Percentiles rank a stretch among this genome's conserved stretches.
Conservation (phyloP, 2,113 vertebrate species). For the Cervus canadensis region DNA sequence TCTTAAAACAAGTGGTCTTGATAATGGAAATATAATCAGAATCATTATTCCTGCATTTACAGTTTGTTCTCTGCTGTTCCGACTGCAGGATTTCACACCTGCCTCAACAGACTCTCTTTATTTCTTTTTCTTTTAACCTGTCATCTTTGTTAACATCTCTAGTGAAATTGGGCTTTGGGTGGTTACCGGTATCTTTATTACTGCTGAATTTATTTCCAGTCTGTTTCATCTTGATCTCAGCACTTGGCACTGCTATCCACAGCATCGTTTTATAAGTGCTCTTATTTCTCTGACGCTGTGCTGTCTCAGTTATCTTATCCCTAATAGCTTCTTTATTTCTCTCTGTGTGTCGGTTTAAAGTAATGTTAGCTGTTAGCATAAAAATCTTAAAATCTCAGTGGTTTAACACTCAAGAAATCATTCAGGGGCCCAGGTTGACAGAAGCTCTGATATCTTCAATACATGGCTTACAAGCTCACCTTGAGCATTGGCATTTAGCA, state of each 20-base stretch:
- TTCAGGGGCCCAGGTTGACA: background rate
- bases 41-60: background rate
- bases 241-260: background rate
- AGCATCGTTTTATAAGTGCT: background rate
- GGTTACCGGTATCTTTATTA: background rate
- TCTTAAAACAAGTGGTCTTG: slow-evolving; percentile 58
- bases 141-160: background rate
- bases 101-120: background rate
- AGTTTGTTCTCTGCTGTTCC: background rate
- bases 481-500: background rate
- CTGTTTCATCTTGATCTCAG: background rate
- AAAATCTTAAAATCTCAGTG: background rate
- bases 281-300: background rate
- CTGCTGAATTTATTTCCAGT: background rate
- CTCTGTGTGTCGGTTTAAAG: background rate
- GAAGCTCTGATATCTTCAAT: background rate
- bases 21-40: slow-evolving; percentile 27
- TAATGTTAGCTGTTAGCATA: background rate
- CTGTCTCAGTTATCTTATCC: background rate
- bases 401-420: background rate
- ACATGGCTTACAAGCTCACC: background rate
- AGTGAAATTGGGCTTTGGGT: background rate
- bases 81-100: background rate
- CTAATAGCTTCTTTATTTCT: background rate
- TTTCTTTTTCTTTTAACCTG: background rate